These are phyloP conservation scores for Maniola hyperantus DNA, from an alignment of 2,888 invertebrate species.

Conservation along the genomic window DNA sequence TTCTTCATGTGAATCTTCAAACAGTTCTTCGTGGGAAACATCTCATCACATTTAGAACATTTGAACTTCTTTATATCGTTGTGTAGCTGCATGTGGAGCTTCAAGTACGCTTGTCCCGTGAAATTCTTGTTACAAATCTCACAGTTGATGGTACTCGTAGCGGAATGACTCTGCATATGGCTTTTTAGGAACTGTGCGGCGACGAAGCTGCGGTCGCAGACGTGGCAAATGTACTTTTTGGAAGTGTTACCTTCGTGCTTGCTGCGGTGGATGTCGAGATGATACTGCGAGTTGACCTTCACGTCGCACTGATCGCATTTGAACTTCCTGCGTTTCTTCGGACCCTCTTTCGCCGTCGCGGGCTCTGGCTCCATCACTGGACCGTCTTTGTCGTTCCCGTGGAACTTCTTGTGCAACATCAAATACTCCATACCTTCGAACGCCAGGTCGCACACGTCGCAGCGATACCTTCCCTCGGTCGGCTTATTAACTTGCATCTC, in stretches of 20 bases:
- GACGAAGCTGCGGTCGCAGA: constrained; percentile 75
- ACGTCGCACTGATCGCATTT: constrained; percentile 77
- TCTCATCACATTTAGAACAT: constrained; percentile 75
- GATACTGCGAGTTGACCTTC: constrained; percentile 77
- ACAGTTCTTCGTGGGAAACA: constrained; percentile 77
- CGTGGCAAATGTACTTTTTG: constrained; percentile 72
- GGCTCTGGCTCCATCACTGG: constrained; percentile 64
- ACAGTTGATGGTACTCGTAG: constrained; percentile 72
- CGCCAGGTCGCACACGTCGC: constrained; percentile 73
- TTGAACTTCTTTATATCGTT: constrained; percentile 78
- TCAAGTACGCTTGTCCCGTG: constrained; percentile 75
- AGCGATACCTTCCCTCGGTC: constrained; percentile 62
- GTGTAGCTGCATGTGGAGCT: constrained; percentile 76
- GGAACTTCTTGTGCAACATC: constrained; percentile 75
- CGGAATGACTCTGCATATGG: constrained; percentile 76
- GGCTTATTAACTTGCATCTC: constrained; percentile 59
- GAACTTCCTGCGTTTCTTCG: constrained; percentile 72
- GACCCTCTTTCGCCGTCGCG: constrained; percentile 56
- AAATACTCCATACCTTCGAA: constrained; percentile 75
- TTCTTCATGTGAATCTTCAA: constrained; percentile 78
- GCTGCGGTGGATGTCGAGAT: constrained; percentile 74
- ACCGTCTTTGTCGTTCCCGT: constrained; percentile 71
- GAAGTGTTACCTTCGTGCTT: constrained; percentile 72
- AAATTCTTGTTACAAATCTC: constrained; percentile 75
- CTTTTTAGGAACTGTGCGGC: constrained; percentile 77